phyloP scores from a whole-genome alignment of 2,113 vertebrate species.

The Mungos mungo region DNA sequence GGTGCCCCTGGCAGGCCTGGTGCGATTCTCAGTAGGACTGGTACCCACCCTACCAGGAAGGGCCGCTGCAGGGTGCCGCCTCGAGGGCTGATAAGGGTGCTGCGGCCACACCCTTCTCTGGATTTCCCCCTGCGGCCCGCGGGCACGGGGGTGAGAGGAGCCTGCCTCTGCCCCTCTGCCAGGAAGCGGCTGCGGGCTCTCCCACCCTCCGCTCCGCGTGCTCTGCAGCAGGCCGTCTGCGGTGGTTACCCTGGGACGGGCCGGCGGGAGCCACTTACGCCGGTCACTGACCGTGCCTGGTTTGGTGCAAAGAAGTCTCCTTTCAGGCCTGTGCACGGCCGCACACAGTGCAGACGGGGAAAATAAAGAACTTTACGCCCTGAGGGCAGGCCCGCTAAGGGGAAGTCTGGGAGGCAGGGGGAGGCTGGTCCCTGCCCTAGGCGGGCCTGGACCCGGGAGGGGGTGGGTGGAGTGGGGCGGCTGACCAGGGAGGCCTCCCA shows the following conservation, averaged over 20 bases:
- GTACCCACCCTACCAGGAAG: conserved; percentile 67
- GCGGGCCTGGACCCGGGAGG: neutral
- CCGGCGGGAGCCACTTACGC: neutral
- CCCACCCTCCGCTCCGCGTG: neutral
- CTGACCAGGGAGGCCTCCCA: neutral
- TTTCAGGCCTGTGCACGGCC: neutral
- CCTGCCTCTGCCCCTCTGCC: conserved; percentile 7
- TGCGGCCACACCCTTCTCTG: conserved; percentile 7
- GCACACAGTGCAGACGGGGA: too few relatives aligned
- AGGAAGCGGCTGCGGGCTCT: neutral
- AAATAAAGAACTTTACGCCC: rapidly evolving
- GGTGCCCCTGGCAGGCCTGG: neutral
- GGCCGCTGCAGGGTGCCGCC: neutral
- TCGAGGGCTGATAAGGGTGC: conserved; percentile 10
- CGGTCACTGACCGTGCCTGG: too few relatives aligned
- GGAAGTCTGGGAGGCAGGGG: neutral
- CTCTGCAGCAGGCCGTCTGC: neutral
- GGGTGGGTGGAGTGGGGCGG: neutral
- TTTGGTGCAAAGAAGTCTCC: neutral
- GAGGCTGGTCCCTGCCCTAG: neutral
- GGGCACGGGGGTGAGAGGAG: neutral
- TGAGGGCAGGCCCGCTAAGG: neutral
- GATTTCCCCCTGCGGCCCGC: neutral
- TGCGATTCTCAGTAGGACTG: conserved; percentile 58
- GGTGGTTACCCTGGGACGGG: neutral